Conservation (phyloP, 2,888 invertebrate species). For the Alentia gelatinosa region DNA sequence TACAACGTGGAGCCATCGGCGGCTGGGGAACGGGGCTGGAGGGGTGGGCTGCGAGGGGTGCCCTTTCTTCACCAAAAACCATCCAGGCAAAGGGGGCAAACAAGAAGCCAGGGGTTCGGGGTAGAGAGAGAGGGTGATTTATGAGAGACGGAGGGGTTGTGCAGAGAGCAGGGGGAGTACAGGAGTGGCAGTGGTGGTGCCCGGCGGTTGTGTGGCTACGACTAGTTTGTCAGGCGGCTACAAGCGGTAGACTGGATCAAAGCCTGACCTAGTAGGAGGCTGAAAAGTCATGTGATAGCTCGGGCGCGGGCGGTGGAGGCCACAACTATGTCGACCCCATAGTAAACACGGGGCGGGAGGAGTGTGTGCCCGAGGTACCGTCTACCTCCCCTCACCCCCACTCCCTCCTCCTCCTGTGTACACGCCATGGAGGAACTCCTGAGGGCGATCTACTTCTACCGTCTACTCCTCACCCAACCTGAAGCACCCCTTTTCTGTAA, state of each 20-base stretch:
- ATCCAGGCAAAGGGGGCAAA: constrained; percentile 35
- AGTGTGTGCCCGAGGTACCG: background rate
- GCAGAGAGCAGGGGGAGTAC: background rate
- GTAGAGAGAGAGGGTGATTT: background rate
- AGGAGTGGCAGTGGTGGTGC: background rate
- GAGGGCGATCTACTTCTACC: too few species aligned
- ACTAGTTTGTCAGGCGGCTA: background rate
- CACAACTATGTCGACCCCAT: constrained; percentile 43
- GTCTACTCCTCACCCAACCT: too few species aligned
- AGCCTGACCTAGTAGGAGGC: constrained; percentile 17
- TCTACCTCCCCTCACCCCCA: background rate
- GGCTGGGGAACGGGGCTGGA: background rate
- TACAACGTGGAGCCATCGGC: background rate
- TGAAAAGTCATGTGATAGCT: constrained; percentile 22
- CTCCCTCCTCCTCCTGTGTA: background rate
- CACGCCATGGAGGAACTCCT: too few species aligned
- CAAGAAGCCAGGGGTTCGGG: background rate
- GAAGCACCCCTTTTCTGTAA: too few species aligned
- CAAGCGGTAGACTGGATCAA: background rate
- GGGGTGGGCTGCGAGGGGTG: background rate
- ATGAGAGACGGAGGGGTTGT: background rate
- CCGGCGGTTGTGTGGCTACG: background rate
- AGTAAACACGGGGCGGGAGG: constrained; percentile 11
- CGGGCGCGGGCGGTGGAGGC: background rate
- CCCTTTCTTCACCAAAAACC: constrained; percentile 13